Evolutionary conservation across 1,140 invertebrate genomes (phyloP), one percentile per base, ranked within the genome.

Genomic region (Chymomyza costata): DNA sequence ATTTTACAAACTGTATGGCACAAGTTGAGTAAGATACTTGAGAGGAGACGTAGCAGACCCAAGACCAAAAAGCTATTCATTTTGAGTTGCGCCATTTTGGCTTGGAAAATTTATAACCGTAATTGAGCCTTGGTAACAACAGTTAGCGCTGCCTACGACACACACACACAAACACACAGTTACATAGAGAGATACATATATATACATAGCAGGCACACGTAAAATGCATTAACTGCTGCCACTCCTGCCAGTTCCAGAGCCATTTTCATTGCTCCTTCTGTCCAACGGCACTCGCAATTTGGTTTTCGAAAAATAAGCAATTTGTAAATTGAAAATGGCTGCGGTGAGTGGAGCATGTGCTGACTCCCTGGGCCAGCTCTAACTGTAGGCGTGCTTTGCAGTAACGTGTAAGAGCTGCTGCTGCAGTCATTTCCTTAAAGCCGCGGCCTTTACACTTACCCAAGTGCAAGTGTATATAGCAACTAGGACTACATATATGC

Each of bases 221-320:
- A 80, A 80, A 80, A 81, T 80, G 73, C 73, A 80, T 81, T 80
- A 80, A 80, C 73, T 80, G 74, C 49, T 52, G 39, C 47, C 37
- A 10, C 17, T 38, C 37, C 44, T 35, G 38, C 47, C 28, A 49
- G 18, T 38, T 19, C 19, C 59, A 54, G 47, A 28, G 43, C 39
- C 37, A n/a, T n/a, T 18, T 8, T 5, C 10, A 3, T 25, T 40
- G 30, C 16, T 14, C 6, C 13, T 11, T 14, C 7, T 25, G 71
- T 62, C 71, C 65, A 61, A 80, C 31, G 74, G 71, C 70, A 76
- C 70, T 76, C 62, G 70, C 70, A 76, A 76, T 76, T 76, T 76
- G 70, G 70, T 68, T 76, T 76, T 70, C 62, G 64, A 81, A 80
- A 80, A 80, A 80, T 80, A 80, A 80, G 73, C 73, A 80, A 80